Base-by-base conservation (phyloP, 2,113 vertebrate genomes). In the Anoura caudifer region DNA sequence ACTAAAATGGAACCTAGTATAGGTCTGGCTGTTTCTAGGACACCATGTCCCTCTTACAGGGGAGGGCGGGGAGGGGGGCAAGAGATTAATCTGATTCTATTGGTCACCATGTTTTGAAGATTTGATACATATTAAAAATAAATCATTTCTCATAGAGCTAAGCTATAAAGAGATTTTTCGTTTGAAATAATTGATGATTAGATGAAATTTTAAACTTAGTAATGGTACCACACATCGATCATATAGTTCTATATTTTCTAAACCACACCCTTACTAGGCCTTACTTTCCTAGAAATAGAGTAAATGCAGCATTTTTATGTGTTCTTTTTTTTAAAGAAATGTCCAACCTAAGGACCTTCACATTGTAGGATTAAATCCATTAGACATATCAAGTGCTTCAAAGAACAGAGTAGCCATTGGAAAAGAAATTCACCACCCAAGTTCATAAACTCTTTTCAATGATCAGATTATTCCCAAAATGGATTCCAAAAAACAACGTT, bases 1-100 rank as follows among this genome's bases (percentile, higher is more conserved):
- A 96, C 97, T 98, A 97, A 98, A 98, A 98, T 67, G 98, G 98
- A 98, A 98, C 98, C 98, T 98, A 98, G 97, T 96, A 98, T 98
- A 98, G 97, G 98, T 98, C 98, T 98, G 97, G 97, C 97, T 97
- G 98, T 98, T 98, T 97, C 98, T 97, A 98, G 98, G 98, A 98
- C 98, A 98, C 95, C 94, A 56, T 97, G 98, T 98, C 97, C 98
- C 98, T 96, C 86, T 81, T 97, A 77, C 47, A 87, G 97, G 94
- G 75, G 50, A n/a, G 1, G 26, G 47, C 16, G 0, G 15, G 3
- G 14, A 47, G 52, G 38, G 36, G 65, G 95, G 92, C 81, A 80
- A 98, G 98, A 97, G 96, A 97, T 97, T 97, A 97, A 97, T 97
- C 98, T 92, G 95, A 96, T 97, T 97, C 94, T 87, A 92, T 77